Evolutionary conservation across 92 coral and sea anemone genomes (phyloP).

Genomic region (Epizoanthus fatuus): DNA sequence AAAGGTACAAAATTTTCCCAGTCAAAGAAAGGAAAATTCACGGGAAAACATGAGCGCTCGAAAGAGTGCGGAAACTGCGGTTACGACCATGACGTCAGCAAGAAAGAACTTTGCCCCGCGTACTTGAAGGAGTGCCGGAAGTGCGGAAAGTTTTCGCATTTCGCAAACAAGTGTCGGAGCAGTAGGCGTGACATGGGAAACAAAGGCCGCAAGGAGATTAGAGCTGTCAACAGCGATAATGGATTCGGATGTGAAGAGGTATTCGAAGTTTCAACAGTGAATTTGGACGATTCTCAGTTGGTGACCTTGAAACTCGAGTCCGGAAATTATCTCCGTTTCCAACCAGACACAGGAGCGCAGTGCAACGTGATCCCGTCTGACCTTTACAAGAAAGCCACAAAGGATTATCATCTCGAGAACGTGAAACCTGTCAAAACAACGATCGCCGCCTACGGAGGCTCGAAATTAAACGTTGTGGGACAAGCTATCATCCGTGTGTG

Average conservation of each 20-base stretch:
- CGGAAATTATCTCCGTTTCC: conserved; percentile 6
- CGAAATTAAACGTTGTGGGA: background rate
- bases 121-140: conserved; percentile 2
- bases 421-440: background rate
- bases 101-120: conserved; percentile 2
- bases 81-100: background rate
- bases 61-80: conserved; percentile 11
- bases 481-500: background rate
- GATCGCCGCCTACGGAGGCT: background rate
- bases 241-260: too few relatives aligned
- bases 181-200: background rate
- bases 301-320: conserved; percentile 33
- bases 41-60: background rate
- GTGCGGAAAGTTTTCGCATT: conserved; percentile 3
- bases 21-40: background rate
- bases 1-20: background rate
- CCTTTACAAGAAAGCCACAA: background rate
- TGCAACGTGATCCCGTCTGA: background rate
- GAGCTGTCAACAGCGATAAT: background rate
- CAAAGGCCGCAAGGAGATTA: background rate
- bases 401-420: background rate
- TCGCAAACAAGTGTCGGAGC: conserved; percentile 1
- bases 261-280: background rate
- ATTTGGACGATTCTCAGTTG: conserved; percentile 31
- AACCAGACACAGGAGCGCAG: background rate